A percentile compares a stretch with the other conserved stretches of the same genome.
These are phyloP conservation scores for Leucophenga montana DNA, from an alignment of 2,888 invertebrate genomes.

Conservation along the genomic window DNA sequence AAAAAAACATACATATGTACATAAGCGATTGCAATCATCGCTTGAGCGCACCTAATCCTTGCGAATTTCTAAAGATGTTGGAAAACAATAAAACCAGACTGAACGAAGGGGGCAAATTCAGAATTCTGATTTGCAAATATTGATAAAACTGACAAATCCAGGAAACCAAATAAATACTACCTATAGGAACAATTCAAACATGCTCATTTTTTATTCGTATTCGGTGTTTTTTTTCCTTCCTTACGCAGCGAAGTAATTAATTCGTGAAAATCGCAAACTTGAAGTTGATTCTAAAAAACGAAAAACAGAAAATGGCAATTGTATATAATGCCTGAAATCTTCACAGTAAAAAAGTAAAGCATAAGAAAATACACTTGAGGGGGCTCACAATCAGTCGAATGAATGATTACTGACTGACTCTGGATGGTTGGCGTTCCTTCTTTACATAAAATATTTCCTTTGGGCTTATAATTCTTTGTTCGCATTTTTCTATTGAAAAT, in stretches of 20 bases:
- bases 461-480: constrained; percentile 3
- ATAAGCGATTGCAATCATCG: constrained; percentile 58
- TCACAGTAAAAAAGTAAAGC: not conserved
- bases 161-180: not conserved
- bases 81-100: constrained; percentile 1
- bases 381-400: not conserved
- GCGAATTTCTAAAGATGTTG: constrained; percentile 48
- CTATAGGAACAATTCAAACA: not conserved
- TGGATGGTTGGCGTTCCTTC: not conserved
- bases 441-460: constrained; percentile 14
- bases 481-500: constrained; percentile 19
- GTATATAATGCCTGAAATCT: no score
- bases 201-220: no score
- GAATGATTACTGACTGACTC: constrained; percentile 1
- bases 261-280: no score
- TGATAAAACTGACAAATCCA: constrained; percentile 3
- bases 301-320: no score
- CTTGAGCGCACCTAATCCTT: constrained; percentile 62
- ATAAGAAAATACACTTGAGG: constrained; percentile 5
- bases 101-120: not conserved
- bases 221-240: not conserved
- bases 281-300: no score
- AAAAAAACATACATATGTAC: constrained; percentile 48
- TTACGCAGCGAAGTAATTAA: not conserved
- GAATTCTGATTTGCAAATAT: constrained; percentile 10